phyloP scores from a whole-genome alignment of 2,888 invertebrate species.

The Pheosia gnoma region DNA sequence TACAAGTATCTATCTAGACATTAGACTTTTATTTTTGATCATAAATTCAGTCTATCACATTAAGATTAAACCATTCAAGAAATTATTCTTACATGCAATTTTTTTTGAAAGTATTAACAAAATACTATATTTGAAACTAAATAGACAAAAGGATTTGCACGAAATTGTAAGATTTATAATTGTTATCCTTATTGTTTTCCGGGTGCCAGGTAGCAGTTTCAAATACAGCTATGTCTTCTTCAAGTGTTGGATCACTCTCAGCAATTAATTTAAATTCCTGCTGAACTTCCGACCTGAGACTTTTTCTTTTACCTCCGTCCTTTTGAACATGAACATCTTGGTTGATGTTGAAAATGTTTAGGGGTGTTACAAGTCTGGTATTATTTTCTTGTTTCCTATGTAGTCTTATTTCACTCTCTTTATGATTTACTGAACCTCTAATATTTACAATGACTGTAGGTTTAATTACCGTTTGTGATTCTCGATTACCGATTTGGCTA shows the following conservation, averaged over 20 bases:
- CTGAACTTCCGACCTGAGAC: conserved; percentile 39
- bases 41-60: too few relatives aligned
- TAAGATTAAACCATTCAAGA: too few relatives aligned
- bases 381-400: conserved; percentile 58
- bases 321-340: conserved; percentile 74
- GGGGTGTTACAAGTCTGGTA: conserved; percentile 47
- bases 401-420: conserved; percentile 69
- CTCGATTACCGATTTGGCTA: conserved; percentile 77
- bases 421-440: conserved; percentile 67
- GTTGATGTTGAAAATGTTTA: conserved; percentile 75
- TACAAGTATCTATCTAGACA: too few relatives aligned
- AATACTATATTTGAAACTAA: conserved; percentile 27
- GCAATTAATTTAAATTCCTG: conserved; percentile 52
- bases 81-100: too few relatives aligned
- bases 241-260: conserved; percentile 41
- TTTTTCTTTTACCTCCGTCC: conserved; percentile 38
- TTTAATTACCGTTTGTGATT: conserved; percentile 76
- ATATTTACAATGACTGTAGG: conserved; percentile 79
- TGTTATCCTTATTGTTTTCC: conserved; percentile 40
- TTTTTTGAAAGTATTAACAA: too few relatives aligned
- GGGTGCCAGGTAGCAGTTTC: conserved; percentile 55
- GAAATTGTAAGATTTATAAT: conserved; percentile 54
- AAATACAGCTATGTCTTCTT: conserved; percentile 64
- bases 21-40: too few relatives aligned
- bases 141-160: conserved; percentile 68